Conservation (phyloP, 1,140 invertebrate species). For the Papilio helenus region DNA sequence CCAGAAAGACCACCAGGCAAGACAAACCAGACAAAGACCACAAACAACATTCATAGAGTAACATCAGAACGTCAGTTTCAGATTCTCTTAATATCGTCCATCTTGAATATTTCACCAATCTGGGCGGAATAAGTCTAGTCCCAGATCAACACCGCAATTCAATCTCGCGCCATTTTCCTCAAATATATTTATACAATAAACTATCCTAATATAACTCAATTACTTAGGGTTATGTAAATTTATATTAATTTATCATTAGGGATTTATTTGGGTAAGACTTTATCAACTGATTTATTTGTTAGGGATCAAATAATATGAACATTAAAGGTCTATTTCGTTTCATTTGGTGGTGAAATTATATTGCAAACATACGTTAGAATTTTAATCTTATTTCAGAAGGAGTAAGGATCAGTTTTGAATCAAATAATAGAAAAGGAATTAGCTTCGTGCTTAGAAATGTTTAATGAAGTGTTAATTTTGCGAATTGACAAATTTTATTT, state of each 20-base stretch:
- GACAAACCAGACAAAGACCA: too few relatives aligned
- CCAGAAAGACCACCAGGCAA: too few relatives aligned
- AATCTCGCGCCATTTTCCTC: too few relatives aligned
- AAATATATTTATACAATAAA: not conserved
- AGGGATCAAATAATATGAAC: slow-evolving; percentile 7
- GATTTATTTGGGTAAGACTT: not conserved
- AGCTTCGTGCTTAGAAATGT: slow-evolving; percentile 1
- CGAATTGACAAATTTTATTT: slow-evolving; percentile 3
- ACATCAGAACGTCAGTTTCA: too few relatives aligned
- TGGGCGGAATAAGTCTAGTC: too few relatives aligned
- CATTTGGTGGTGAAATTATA: not conserved
- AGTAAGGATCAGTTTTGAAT: not conserved
- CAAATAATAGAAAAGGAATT: not conserved
- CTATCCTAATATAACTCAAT: not conserved
- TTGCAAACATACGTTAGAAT: not conserved
- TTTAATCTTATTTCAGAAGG: not conserved
- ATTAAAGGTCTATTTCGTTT: not conserved
- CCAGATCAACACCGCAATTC: too few relatives aligned
- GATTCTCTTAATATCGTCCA: too few relatives aligned
- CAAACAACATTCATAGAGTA: too few relatives aligned
- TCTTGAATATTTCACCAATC: too few relatives aligned
- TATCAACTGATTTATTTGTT: slow-evolving; percentile 14
- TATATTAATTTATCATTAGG: slow-evolving; percentile 5
- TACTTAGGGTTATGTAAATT: not conserved
- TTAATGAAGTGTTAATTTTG: slow-evolving; percentile 11